phyloP scores from a whole-genome alignment of 1,140 invertebrate genomes.

The Cyphomyrmex costatus region DNA sequence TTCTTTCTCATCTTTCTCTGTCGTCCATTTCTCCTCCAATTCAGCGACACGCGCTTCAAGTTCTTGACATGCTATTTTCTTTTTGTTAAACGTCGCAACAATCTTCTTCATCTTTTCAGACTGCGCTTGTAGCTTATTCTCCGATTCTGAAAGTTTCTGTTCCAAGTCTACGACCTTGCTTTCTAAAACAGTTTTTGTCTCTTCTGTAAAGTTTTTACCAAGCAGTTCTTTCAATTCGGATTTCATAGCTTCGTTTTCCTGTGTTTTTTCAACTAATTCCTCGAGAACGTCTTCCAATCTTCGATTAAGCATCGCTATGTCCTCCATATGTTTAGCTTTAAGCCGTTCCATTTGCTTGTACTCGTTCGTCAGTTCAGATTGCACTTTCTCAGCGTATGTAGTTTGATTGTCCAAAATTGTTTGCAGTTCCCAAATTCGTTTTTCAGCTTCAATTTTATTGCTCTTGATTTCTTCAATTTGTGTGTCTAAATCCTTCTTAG shows the following conservation, averaged over 20 bases:
- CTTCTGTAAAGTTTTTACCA: conserved; percentile 71
- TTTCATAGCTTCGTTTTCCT: conserved; percentile 77
- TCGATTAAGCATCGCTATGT: conserved; percentile 77
- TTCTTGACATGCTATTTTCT: conserved; percentile 88
- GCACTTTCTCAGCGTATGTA: conserved; percentile 80
- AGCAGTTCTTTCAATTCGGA: conserved; percentile 72
- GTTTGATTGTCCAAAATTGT: conserved; percentile 78
- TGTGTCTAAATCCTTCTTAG: conserved; percentile 78
- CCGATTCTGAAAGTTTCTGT: conserved; percentile 73
- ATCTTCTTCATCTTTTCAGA: conserved; percentile 93
- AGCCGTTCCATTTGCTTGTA: conserved; percentile 87
- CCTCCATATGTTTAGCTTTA: conserved; percentile 78
- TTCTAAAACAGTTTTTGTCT: conserved; percentile 74
- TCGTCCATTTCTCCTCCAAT: conserved; percentile 79
- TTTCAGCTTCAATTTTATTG: conserved; percentile 81
- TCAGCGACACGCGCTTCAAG: conserved; percentile 87
- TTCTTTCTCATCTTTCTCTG: conserved; percentile 82
- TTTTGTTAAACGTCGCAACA: conserved; percentile 92
- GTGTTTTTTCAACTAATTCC: conserved; percentile 74
- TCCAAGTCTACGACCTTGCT: conserved; percentile 78
- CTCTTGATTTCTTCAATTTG: conserved; percentile 61
- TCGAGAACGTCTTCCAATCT: conserved; percentile 78
- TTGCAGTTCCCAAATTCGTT: conserved; percentile 80
- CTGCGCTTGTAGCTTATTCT: conserved; percentile 77
- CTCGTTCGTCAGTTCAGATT: conserved; percentile 84